phyloP scores from a whole-genome alignment of 2,113 vertebrate genomes.

The Bombycilla garrulus region DNA sequence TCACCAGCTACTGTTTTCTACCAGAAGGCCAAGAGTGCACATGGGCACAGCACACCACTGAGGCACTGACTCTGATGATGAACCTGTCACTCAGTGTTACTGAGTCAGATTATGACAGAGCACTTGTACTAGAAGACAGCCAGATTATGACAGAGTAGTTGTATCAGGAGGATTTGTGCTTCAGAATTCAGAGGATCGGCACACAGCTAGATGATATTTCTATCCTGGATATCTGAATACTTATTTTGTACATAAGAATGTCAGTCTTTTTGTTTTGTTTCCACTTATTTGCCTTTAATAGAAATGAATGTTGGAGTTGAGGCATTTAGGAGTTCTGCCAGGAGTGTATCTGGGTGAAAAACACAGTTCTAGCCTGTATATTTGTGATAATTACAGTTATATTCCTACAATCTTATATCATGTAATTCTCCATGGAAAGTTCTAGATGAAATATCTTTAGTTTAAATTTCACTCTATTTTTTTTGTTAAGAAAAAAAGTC shows the following conservation, averaged over 20 bases:
- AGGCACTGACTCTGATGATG: neutral
- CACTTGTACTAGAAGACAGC: neutral
- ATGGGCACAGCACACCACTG: fast-evolving
- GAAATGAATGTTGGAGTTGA: neutral
- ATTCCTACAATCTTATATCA: neutral
- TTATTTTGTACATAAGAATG: neutral
- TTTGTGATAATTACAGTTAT: neutral
- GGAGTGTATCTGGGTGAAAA: neutral
- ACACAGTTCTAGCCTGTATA: neutral
- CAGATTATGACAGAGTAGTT: neutral
- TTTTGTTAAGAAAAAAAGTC: neutral
- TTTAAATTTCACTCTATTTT: neutral
- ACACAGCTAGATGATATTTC: fast-evolving
- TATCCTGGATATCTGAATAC: neutral
- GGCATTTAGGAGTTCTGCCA: neutral
- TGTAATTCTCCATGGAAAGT: neutral
- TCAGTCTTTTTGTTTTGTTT: neutral
- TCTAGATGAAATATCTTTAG: neutral
- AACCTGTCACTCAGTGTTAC: neutral
- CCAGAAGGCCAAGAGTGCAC: neutral
- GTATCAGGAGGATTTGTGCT: neutral
- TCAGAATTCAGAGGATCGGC: neutral
- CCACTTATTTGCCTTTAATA: neutral
- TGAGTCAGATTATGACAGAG: neutral
- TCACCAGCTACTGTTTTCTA: neutral